Percentiles rank a stretch among this genome's conserved stretches.
Conservation (phyloP, 2,888 invertebrate genomes). For the Alloscopus bannaensis region DNA sequence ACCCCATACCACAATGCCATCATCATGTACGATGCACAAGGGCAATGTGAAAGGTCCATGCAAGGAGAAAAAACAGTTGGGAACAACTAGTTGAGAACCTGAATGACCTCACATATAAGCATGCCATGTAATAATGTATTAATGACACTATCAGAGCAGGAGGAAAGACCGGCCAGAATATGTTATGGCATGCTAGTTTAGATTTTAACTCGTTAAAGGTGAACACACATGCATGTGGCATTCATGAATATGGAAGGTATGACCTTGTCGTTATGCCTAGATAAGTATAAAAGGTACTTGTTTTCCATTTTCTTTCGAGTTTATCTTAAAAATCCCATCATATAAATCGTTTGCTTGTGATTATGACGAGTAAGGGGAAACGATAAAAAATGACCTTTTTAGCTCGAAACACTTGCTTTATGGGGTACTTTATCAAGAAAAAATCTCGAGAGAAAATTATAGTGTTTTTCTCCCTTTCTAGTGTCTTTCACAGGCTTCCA, state of each 20-base stretch:
- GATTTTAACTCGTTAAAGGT: not conserved
- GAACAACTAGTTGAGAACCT: not conserved
- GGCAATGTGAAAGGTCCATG: not conserved
- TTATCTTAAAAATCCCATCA: conserved; percentile 4
- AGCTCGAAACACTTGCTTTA: not conserved
- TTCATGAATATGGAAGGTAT: too few relatives aligned
- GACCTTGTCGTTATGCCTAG: too few relatives aligned
- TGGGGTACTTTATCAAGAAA: not conserved
- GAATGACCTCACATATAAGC: conserved; percentile 39
- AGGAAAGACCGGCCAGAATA: not conserved
- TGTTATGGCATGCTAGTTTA: conserved; percentile 1
- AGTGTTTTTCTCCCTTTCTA: conserved; percentile 2
- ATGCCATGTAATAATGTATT: conserved; percentile 52
- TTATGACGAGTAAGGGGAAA: not conserved
- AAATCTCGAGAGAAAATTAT: conserved; percentile 1
- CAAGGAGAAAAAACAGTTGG: not conserved
- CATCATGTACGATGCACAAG: not conserved
- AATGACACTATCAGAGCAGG: conserved; percentile 18
- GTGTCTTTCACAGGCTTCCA: too few relatives aligned
- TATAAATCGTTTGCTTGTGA: not conserved
- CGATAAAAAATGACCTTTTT: not conserved
- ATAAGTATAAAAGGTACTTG: not conserved
- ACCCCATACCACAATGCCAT: conserved; percentile 10
- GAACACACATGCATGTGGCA: not conserved
- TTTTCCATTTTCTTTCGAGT: not conserved